Percentiles rank a stretch among this genome's conserved stretches.
These are phyloP conservation scores for Heliconius nattereri DNA, from an alignment of 1,140 invertebrate species.

Conservation along the genomic window DNA sequence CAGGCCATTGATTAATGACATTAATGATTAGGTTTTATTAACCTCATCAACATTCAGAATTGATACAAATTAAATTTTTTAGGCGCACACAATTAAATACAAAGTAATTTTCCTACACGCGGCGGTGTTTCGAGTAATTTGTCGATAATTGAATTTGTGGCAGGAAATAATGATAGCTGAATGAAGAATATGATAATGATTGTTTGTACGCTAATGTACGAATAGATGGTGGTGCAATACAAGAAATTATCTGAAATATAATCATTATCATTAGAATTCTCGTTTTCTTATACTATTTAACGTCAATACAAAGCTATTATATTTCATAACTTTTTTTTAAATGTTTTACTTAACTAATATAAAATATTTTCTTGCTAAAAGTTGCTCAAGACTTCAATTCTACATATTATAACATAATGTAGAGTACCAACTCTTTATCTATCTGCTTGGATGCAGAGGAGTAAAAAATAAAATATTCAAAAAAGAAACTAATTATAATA, in stretches of 20 bases:
- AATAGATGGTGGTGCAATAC: background rate
- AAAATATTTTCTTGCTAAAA: too few species aligned
- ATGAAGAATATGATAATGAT: constrained; percentile 1
- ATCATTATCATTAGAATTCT: background rate
- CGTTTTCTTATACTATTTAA: background rate
- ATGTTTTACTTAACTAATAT: background rate
- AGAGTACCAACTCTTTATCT: too few species aligned
- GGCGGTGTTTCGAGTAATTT: constrained; percentile 31
- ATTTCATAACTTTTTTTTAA: background rate
- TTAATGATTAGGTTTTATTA: constrained; percentile 49
- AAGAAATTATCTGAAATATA: background rate
- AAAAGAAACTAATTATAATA: background rate
- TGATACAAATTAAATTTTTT: constrained; percentile 51
- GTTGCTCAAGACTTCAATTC: too few species aligned
- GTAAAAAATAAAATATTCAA: background rate
- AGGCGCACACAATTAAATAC: constrained; percentile 32
- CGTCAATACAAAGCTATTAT: background rate
- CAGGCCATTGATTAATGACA: constrained; percentile 67
- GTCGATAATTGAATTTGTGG: constrained; percentile 25
- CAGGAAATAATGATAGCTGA: constrained; percentile 28
- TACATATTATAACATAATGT: too few species aligned
- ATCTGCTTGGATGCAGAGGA: too few species aligned
- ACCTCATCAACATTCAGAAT: constrained; percentile 39
- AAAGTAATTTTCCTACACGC: constrained; percentile 26
- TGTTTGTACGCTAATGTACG: background rate